phyloP scores from a whole-genome alignment of 2,797 vertebrate genomes.

The Euphonia xanthogaster region DNA sequence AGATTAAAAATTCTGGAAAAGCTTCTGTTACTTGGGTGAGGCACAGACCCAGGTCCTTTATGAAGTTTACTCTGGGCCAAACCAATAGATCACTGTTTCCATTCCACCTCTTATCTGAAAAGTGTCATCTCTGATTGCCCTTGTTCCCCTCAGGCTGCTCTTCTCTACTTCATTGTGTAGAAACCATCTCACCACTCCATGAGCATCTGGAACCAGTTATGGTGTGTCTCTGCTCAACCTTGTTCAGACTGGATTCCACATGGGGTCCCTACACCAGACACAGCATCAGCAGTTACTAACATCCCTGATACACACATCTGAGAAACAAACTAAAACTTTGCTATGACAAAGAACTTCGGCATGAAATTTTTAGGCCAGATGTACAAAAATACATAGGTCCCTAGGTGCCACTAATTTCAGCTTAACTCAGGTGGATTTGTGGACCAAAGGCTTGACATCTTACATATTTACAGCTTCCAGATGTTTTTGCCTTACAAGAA shows the following conservation, averaged over 20 bases:
- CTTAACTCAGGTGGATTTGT: background rate
- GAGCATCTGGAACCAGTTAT: background rate
- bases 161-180: background rate
- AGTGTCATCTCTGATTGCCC: background rate
- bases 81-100: background rate
- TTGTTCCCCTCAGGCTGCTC: background rate
- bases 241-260: background rate
- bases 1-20: background rate
- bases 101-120: background rate
- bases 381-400: background rate
- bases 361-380: background rate
- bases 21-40: background rate
- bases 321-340: background rate
- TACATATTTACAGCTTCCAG: constrained; percentile 18
- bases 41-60: background rate
- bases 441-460: background rate
- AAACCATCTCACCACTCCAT: background rate
- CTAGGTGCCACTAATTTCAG: background rate
- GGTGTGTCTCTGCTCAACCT: background rate
- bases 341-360: background rate
- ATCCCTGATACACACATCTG: background rate
- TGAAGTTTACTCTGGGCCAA: background rate
- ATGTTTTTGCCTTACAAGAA: background rate
- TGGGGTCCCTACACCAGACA: background rate
- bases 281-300: background rate